Evolutionary conservation across 2,888 invertebrate genomes (phyloP).

Genomic region (Xestia c-nigrum): DNA sequence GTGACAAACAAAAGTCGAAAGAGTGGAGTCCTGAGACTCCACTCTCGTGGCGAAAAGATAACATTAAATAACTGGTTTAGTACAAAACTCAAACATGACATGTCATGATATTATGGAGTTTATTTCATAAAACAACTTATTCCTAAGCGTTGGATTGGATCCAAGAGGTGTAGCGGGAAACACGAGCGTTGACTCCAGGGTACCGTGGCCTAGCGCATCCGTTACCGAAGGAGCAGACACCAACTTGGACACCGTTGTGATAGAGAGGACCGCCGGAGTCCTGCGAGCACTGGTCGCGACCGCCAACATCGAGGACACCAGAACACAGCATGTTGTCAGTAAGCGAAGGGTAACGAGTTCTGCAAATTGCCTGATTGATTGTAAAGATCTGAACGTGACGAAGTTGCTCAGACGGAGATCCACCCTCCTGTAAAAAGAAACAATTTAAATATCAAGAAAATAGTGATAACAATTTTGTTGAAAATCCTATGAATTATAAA

Average conservation of each 20-base stretch:
- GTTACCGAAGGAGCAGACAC: constrained; percentile 75
- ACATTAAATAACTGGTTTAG: background rate
- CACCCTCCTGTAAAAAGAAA: constrained; percentile 65
- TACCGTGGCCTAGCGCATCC: constrained; percentile 70
- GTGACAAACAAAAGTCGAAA: no score
- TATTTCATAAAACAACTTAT: background rate
- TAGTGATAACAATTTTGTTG: background rate
- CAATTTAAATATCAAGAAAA: background rate
- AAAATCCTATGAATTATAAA: background rate
- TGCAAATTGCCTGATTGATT: constrained; percentile 71
- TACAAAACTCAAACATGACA: background rate
- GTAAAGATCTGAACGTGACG: constrained; percentile 75
- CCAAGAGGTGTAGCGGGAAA: constrained; percentile 47
- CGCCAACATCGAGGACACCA: constrained; percentile 74
- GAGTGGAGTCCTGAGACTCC: no score
- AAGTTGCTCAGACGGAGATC: constrained; percentile 71
- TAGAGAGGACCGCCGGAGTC: constrained; percentile 80
- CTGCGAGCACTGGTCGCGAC: constrained; percentile 79
- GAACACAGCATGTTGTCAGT: constrained; percentile 73
- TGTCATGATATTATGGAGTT: background rate
- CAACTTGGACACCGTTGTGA: constrained; percentile 75
- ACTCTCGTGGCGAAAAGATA: background rate
- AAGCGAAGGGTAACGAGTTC: constrained; percentile 58
- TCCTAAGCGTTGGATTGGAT: constrained; percentile 16
- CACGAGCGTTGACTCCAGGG: constrained; percentile 67